Evolutionary conservation across 2,888 invertebrate genomes (phyloP), one percentile per base, ranked within the genome.

Genomic region (Ornithoptera priamus): DNA sequence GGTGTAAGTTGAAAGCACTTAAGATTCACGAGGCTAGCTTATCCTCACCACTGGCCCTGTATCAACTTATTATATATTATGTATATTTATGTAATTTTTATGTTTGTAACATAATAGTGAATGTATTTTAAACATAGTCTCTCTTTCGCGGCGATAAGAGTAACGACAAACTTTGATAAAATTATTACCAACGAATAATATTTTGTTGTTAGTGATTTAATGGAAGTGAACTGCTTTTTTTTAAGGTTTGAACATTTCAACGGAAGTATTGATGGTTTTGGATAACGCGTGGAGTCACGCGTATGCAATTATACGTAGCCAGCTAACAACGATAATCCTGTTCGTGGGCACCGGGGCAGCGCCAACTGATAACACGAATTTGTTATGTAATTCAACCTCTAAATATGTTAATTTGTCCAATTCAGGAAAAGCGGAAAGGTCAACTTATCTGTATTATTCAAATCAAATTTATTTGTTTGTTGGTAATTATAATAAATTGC

Each of bases 301-400:
- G 39, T 39, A 42, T 42, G 62, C 56, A 67, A 67, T 67, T 66
- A 61, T 53, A 53, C 53, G 53, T 60, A n/a, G 36, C 61, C 56
- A 12, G 62, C 39, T 24, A 39, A 57, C 67, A 39, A 36, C 6
- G 62, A 62, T 67, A 67, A 67, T 56, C 67, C 56, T 62, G 53
- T 67, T 67, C 61, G 66, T 20, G 20, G 66, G 66, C 53, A 67
- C 36, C 24, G 62, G 61, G 67, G 39, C 62, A 61, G 62, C n/a
- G 67, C 39, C 20, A 62, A 39, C 61, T 56, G 67, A 67, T 56
- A 67, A 62, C 42, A 67, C 22, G 53, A 67, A 39, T 60, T 36
- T 5, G 61, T 62, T 53, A 61, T 61, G 50, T 39, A 53, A 56
- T 39, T 42, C 18, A 56, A 15, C 39, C 67, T 60, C 18, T 42